Percentiles rank a stretch among this genome's conserved stretches.
Conservation (phyloP, 2,797 vertebrate genomes). For the Myotis myotis region DNA sequence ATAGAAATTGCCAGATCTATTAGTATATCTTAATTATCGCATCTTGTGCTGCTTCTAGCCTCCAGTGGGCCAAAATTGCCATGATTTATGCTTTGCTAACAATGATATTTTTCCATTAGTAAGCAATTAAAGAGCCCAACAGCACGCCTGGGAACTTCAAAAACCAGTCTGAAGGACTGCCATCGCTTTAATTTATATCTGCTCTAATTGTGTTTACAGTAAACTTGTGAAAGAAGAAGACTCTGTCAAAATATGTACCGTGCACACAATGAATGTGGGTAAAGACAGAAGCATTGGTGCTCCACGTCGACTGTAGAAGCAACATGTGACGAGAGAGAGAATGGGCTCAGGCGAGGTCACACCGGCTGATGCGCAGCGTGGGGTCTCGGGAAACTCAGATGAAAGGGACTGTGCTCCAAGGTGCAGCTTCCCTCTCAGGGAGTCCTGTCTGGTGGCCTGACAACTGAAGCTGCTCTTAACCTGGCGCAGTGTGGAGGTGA, state of each 20-base stretch:
- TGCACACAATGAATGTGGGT: background rate
- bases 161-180: constrained; percentile 67
- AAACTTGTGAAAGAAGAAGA: constrained; percentile 64
- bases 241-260: constrained; percentile 77
- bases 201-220: constrained; percentile 76
- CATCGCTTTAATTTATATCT: constrained; percentile 69
- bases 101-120: constrained; percentile 82
- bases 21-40: constrained; percentile 81
- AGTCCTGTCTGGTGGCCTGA: background rate
- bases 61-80: constrained; percentile 79
- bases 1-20: constrained; percentile 80
- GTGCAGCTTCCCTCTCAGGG: background rate
- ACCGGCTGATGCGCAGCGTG: background rate
- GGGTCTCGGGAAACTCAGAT: background rate
- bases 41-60: constrained; percentile 76
- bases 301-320: background rate
- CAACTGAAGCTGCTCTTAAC: background rate
- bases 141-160: constrained; percentile 70
- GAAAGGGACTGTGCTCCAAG: background rate
- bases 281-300: constrained; percentile 1
- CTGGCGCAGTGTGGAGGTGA: background rate
- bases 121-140: constrained; percentile 80
- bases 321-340: background rate
- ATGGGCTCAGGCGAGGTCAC: background rate
- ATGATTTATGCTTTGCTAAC: constrained; percentile 79